Evolutionary conservation across 2,113 vertebrate genomes (phyloP).

Genomic region (Ia io): DNA sequence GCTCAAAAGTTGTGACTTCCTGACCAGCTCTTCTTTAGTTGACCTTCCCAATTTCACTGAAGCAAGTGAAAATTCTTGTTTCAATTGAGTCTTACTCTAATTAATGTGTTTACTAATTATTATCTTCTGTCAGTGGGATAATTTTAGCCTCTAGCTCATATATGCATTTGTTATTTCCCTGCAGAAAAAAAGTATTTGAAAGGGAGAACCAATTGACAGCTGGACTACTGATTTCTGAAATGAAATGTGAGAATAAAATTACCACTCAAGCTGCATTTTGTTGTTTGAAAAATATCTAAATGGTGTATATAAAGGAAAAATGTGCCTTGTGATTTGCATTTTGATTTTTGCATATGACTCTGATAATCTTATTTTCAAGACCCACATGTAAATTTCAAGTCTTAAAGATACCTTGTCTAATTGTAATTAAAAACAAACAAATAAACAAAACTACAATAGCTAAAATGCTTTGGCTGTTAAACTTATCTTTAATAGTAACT

Average conservation of each 20-base stretch:
- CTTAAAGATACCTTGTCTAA: conserved; percentile 31
- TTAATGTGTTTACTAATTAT: not conserved
- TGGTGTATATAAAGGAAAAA: conserved; percentile 66
- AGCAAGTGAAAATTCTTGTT: not conserved
- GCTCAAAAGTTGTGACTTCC: not conserved
- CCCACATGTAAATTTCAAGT: conserved; percentile 14
- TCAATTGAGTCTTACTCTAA: not conserved
- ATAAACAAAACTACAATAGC: not conserved
- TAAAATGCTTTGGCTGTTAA: conserved; percentile 12
- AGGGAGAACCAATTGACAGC: conserved; percentile 66
- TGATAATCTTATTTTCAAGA: conserved; percentile 55
- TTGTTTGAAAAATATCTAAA: conserved; percentile 67
- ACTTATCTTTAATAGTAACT: conserved; percentile 49
- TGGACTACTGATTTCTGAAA: conserved; percentile 74
- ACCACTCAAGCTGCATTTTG: conserved; percentile 69
- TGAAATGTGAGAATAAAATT: conserved; percentile 69
- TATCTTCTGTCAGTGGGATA: not conserved
- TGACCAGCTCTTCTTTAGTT: not conserved
- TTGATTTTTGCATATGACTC: conserved; percentile 63
- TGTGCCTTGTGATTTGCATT: conserved; percentile 61
- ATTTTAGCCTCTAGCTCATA: conserved; percentile 9
- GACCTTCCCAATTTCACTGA: not conserved
- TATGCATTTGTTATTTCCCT: conserved; percentile 15
- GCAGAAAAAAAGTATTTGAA: conserved; percentile 62
- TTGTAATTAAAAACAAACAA: conserved; percentile 38